phyloP scores from a whole-genome alignment of 2,888 invertebrate species.

The Salticus scenicus region DNA sequence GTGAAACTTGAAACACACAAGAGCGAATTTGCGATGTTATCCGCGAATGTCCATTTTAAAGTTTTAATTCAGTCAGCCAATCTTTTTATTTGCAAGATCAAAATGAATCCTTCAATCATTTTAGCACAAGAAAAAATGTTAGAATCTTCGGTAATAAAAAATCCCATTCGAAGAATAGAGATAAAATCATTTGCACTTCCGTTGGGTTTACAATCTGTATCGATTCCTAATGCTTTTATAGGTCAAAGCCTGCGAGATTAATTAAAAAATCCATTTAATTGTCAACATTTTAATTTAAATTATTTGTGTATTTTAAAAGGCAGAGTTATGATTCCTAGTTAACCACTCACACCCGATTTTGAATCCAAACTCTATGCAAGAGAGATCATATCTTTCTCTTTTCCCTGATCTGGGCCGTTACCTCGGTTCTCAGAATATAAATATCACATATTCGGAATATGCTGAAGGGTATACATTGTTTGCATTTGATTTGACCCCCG shows the following conservation, averaged over 20 bases:
- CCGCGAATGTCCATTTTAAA: too few relatives aligned
- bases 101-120: too few relatives aligned
- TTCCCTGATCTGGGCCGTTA: slow-evolving; percentile 42
- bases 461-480: slow-evolving; percentile 12
- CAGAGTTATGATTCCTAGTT: slow-evolving; percentile 8
- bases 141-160: too few relatives aligned
- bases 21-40: too few relatives aligned
- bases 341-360: slow-evolving; percentile 22
- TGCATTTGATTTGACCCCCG: slow-evolving; percentile 18
- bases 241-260: slow-evolving; percentile 19
- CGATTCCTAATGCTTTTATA: slow-evolving; percentile 33
- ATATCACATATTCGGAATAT: slow-evolving; percentile 29
- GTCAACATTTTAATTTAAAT: slow-evolving; percentile 13
- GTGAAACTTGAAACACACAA: slow-evolving; percentile 16
- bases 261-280: slow-evolving; percentile 41
- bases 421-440: slow-evolving; percentile 24
- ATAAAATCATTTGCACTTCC: slow-evolving; percentile 28
- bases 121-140: too few relatives aligned
- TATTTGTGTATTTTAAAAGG: slow-evolving; percentile 21
- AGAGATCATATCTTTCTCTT: slow-evolving; percentile 19
- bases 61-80: too few relatives aligned
- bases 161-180: too few relatives aligned
- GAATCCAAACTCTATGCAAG: slow-evolving; percentile 10
- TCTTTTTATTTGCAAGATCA: too few relatives aligned
- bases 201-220: not conserved